These are phyloP conservation scores for Gallinago undulata DNA, from an alignment of 2,113 vertebrate genomes.

Conservation along the genomic window DNA sequence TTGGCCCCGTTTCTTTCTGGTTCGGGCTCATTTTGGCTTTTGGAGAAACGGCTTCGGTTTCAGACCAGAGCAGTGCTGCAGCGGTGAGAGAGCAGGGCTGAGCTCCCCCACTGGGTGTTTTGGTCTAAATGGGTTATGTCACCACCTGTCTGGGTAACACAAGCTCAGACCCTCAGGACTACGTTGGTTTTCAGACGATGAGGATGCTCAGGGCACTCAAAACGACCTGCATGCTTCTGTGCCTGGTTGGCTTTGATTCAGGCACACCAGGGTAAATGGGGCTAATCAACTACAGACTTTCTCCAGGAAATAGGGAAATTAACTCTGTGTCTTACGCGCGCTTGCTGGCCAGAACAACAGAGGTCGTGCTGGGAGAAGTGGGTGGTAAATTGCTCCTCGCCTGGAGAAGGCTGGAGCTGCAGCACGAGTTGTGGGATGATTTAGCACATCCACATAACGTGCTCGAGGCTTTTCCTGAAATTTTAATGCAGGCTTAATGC, in stretches of 20 bases:
- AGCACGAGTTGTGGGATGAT: not conserved
- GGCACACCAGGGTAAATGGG: not conserved
- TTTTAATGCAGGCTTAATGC: not conserved
- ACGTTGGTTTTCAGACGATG: not conserved
- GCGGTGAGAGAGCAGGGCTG: not conserved
- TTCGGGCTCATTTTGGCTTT: not conserved
- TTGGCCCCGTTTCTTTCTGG: not conserved
- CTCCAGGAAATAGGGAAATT: not conserved
- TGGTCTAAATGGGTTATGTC: not conserved
- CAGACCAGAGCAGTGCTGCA: not conserved
- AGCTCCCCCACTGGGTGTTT: not conserved
- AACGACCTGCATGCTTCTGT: not conserved
- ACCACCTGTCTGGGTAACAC: not conserved
- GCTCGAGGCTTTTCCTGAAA: not conserved
- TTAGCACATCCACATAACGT: not conserved
- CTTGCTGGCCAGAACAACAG: not conserved
- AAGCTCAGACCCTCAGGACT: not conserved
- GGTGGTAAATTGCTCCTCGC: conserved; percentile 35
- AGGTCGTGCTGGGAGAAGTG: not conserved
- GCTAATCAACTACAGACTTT: not conserved
- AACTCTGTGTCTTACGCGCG: not conserved
- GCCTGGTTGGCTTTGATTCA: not conserved
- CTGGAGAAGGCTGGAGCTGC: conserved; percentile 3
- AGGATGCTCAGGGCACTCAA: not conserved
- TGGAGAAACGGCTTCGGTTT: not conserved